phyloP scores from a whole-genome alignment of 2,888 invertebrate species.

The Blastobasis lacticolella region DNA sequence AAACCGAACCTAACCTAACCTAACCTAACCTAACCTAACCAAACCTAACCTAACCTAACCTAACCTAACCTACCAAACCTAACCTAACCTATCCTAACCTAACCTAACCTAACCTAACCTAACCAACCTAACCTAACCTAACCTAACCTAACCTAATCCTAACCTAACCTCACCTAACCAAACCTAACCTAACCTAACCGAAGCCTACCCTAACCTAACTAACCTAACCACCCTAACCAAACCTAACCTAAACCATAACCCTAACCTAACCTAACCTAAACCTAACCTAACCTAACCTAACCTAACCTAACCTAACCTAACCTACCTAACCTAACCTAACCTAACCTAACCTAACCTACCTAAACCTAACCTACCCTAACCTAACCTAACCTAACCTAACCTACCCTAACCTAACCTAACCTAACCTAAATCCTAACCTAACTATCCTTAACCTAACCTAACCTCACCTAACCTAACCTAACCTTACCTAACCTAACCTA shows the following conservation, averaged over 20 bases:
- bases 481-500: background rate
- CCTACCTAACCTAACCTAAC: too few relatives aligned
- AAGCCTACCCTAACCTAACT: background rate
- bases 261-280: background rate
- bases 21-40: constrained; percentile 3
- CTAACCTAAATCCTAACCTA: background rate
- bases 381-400: background rate
- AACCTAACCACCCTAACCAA: too few relatives aligned
- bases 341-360: too few relatives aligned
- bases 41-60: constrained; percentile 3
- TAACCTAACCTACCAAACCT: constrained; percentile 2
- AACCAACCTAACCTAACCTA: constrained; percentile 5
- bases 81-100: constrained; percentile 3
- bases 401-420: background rate
- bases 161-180: constrained; percentile 8
- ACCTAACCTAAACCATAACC: too few relatives aligned
- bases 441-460: background rate
- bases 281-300: too few relatives aligned
- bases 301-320: too few relatives aligned
- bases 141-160: constrained; percentile 8
- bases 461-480: background rate
- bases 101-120: constrained; percentile 3
- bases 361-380: too few relatives aligned
- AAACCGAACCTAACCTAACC: constrained; percentile 3
- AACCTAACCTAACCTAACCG: constrained; percentile 6